Evolutionary conservation across 2,797 vertebrate species (phyloP).

Genomic region (Iguana delicatissima): DNA sequence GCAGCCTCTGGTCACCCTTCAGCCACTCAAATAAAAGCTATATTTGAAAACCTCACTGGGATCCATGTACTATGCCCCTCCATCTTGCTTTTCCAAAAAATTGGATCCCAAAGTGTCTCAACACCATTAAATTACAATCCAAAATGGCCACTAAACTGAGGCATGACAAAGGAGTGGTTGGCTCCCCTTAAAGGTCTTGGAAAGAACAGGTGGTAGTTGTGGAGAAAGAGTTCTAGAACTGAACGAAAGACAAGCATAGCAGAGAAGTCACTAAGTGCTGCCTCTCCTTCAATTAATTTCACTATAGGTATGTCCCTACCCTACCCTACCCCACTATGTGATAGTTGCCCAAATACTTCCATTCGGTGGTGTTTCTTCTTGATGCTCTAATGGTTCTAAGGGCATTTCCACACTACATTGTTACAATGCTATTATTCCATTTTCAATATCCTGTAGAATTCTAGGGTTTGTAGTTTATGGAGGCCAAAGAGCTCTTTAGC

Average conservation of each 20-base stretch:
- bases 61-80: no score
- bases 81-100: background rate
- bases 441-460: no score
- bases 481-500: no score
- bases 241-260: background rate
- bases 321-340: no score
- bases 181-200: background rate
- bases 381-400: background rate
- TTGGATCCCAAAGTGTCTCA: background rate
- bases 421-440: no score
- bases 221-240: background rate
- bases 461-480: no score
- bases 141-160: background rate
- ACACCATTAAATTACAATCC: background rate
- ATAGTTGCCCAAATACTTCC: background rate
- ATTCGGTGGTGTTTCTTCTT: background rate
- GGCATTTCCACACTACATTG: no score
- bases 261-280: background rate
- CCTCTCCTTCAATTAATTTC: background rate
- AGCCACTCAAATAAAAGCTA: background rate
- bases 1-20: background rate
- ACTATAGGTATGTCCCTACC: background rate
- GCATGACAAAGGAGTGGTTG: background rate
- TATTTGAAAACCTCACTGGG: background rate
- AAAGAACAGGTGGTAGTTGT: background rate